These are phyloP conservation scores for Deroplatys truncata DNA, from an alignment of 2,888 invertebrate species.

Conservation along the genomic window DNA sequence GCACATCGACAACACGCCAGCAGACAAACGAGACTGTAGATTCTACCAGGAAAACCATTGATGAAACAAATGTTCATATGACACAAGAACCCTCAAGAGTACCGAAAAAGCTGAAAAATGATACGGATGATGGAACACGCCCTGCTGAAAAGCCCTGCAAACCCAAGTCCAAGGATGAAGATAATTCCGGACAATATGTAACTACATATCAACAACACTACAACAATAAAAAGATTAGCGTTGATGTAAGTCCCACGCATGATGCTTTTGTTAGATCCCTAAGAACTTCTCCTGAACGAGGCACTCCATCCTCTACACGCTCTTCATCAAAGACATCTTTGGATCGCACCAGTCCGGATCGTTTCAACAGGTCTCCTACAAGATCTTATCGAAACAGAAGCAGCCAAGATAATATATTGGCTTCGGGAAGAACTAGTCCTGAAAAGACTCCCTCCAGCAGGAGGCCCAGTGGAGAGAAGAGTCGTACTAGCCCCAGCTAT, in stretches of 20 bases:
- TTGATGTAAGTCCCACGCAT: slow-evolving; percentile 67
- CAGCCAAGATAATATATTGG: slow-evolving; percentile 28
- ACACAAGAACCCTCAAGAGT: background rate
- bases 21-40: background rate
- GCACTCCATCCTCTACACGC: slow-evolving; percentile 38
- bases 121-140: background rate
- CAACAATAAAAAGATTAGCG: slow-evolving; percentile 52
- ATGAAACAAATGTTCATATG: background rate
- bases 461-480: slow-evolving; percentile 23
- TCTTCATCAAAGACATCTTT: slow-evolving; percentile 40
- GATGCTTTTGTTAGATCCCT: slow-evolving; percentile 72
- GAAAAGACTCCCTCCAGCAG: slow-evolving; percentile 8
- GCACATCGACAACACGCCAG: background rate
- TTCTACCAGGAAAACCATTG: background rate
- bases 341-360: slow-evolving; percentile 30
- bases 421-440: slow-evolving; percentile 25
- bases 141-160: background rate
- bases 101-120: background rate
- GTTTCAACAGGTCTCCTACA: background rate
- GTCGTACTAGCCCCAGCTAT: background rate
- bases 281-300: slow-evolving; percentile 54
- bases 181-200: slow-evolving; percentile 47
- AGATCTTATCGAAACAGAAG: slow-evolving; percentile 23
- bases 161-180: background rate
- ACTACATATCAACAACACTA: slow-evolving; percentile 60